phyloP scores from a whole-genome alignment of 1,140 invertebrate genomes.

The Megathymus violae region DNA sequence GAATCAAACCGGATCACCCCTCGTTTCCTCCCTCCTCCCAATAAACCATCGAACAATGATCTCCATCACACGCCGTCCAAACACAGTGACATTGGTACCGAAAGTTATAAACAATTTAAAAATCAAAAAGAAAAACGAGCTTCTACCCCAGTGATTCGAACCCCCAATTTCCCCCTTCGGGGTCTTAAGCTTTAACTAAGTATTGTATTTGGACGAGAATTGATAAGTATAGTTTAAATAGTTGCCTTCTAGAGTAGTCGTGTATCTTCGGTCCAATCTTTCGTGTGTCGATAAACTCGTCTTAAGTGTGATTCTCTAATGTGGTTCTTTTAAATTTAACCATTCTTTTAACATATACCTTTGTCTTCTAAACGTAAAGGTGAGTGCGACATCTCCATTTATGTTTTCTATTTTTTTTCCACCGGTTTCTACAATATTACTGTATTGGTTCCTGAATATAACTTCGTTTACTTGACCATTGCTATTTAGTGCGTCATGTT shows the following conservation, averaged over 20 bases:
- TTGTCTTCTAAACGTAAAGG: conserved; percentile 25
- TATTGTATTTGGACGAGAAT: conserved; percentile 14
- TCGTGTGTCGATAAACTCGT: conserved; percentile 43
- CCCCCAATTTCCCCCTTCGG: conserved; percentile 22
- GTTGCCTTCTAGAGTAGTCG: conserved; percentile 66
- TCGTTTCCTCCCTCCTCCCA: conserved; percentile 10
- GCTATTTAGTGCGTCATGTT: too few species aligned
- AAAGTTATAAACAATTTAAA: conserved; percentile 48
- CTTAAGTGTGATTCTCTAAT: conserved; percentile 45
- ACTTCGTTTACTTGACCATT: too few species aligned
- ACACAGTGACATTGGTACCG: conserved; percentile 30
- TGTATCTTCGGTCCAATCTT: conserved; percentile 62
- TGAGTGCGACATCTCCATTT: too few species aligned
- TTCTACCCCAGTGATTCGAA: conserved; percentile 47
- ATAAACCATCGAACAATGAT: conserved; percentile 53
- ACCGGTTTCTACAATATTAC: too few species aligned
- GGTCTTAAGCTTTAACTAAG: conserved; percentile 50
- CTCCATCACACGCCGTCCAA: conserved; percentile 46
- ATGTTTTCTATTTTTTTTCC: too few species aligned
- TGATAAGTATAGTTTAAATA: too few species aligned
- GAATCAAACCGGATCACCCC: conserved; percentile 39
- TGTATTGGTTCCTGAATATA: too few species aligned
- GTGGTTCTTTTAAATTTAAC: conserved; percentile 43
- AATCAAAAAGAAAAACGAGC: conserved; percentile 67
- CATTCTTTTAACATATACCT: conserved; percentile 44